These are phyloP conservation scores for Polyploca ridens DNA, from an alignment of 2,888 invertebrate genomes.

Conservation along the genomic window DNA sequence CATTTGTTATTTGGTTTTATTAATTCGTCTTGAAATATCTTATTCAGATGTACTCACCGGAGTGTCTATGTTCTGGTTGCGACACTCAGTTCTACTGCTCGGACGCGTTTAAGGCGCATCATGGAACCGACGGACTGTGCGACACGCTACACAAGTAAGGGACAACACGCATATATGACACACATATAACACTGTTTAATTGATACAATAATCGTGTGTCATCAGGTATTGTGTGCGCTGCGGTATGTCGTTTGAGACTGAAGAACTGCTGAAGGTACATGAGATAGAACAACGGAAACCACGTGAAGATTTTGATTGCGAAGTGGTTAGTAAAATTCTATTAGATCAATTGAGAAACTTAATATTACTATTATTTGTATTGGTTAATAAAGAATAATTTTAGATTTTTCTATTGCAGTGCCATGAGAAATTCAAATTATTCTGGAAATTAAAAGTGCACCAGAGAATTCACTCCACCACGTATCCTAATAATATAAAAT, in stretches of 20 bases:
- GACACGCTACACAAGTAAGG: not conserved
- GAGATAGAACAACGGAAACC: too few relatives aligned
- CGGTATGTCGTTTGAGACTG: not conserved
- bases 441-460: not conserved
- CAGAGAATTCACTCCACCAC: not conserved
- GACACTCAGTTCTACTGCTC: constrained; percentile 4
- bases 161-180: not conserved
- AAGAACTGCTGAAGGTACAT: not conserved
- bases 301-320: too few relatives aligned
- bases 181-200: not conserved
- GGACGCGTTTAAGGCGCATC: not conserved
- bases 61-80: not conserved
- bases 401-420: not conserved
- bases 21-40: too few relatives aligned
- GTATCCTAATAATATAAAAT: not conserved
- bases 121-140: not conserved
- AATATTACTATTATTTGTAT: too few relatives aligned
- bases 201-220: not conserved
- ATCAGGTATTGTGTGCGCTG: not conserved
- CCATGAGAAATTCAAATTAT: not conserved
- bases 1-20: too few relatives aligned
- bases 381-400: too few relatives aligned
- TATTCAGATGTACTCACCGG: not conserved
- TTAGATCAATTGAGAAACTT: not conserved
- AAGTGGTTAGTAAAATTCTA: too few relatives aligned